A percentile compares a stretch with the other conserved stretches of the same genome.
Conservation (phyloP, 37 sponge, comb jelly and placozoan genomes). For the Halichondria panicea region DNA sequence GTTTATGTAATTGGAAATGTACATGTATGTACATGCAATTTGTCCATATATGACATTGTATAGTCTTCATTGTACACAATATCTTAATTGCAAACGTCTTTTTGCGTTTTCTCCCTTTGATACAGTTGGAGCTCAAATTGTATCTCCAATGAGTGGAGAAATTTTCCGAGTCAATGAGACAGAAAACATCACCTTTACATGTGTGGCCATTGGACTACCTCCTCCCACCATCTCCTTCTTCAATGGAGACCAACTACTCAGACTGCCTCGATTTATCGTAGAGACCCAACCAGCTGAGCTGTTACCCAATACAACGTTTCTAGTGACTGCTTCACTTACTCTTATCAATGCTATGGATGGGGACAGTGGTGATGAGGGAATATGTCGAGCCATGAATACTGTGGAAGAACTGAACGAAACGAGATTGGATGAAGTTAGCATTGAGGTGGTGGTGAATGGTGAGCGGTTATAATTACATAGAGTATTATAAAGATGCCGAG, state of each 20-base stretch:
- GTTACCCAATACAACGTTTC: not conserved
- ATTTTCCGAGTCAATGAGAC: constrained; percentile 18
- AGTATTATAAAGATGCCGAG: not conserved
- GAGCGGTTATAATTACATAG: not conserved
- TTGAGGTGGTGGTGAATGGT: constrained; percentile 48
- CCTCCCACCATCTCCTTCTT: constrained; percentile 54
- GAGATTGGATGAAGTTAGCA: not conserved
- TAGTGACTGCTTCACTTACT: constrained; percentile 38
- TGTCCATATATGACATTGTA: too few species aligned
- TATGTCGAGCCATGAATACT: constrained; percentile 33
- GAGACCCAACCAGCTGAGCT: not conserved
- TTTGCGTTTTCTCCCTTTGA: too few species aligned
- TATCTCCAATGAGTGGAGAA: not conserved
- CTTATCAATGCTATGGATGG: constrained; percentile 10
- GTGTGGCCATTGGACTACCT: constrained; percentile 64
- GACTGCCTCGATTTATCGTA: not conserved
- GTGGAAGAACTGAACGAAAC: not conserved
- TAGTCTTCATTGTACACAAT: too few species aligned
- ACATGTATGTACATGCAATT: not conserved
- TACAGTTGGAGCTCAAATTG: constrained; percentile 9
- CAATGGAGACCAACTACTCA: not conserved
- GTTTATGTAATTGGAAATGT: not conserved
- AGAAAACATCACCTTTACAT: constrained; percentile 33
- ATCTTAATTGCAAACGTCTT: not conserved
- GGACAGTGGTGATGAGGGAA: constrained; percentile 46